A percentile compares a stretch with the other conserved stretches of the same genome.
These are phyloP conservation scores for Spisula subtruncata DNA, from an alignment of 2,888 invertebrate genomes.

Conservation along the genomic window DNA sequence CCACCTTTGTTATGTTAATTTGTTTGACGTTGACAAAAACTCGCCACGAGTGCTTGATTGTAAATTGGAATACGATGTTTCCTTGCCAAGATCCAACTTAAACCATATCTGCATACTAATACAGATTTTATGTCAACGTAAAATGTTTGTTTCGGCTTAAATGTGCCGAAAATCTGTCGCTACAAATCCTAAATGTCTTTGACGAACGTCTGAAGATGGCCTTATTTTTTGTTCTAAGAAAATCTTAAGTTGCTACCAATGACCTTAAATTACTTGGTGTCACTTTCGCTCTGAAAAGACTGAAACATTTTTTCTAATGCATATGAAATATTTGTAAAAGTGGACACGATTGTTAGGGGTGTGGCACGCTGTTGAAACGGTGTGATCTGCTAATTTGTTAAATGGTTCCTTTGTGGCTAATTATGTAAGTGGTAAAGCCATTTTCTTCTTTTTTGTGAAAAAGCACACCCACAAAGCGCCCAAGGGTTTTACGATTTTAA, in stretches of 20 bases:
- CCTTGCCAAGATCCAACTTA: slow-evolving; percentile 58
- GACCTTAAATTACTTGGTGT: not conserved
- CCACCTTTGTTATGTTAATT: slow-evolving; percentile 67
- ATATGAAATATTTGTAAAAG: slow-evolving; percentile 21
- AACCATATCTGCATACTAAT: slow-evolving; percentile 72
- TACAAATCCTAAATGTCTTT: slow-evolving; percentile 69
- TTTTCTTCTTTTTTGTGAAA: not conserved
- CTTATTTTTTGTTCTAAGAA: slow-evolving; percentile 12
- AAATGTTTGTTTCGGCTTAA: slow-evolving; percentile 62
- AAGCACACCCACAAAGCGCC: not conserved
- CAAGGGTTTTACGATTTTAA: too few relatives aligned
- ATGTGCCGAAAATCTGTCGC: slow-evolving; percentile 73
- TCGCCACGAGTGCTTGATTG: slow-evolving; percentile 59
- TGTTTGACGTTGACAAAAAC: slow-evolving; percentile 58
- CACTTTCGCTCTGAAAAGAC: slow-evolving; percentile 16
- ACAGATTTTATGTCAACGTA: slow-evolving; percentile 68
- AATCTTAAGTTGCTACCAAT: not conserved
- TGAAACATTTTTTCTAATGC: not conserved
- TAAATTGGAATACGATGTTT: slow-evolving; percentile 68
- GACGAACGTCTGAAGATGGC: slow-evolving; percentile 35
- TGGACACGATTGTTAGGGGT: not conserved
- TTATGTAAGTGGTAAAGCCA: not conserved
- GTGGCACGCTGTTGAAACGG: not conserved
- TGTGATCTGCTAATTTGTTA: not conserved
- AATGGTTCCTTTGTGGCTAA: not conserved